A percentile compares a stretch with the other conserved stretches of the same genome.
Conservation (phyloP, 1,140 invertebrate species). For the Varroa destructor region DNA sequence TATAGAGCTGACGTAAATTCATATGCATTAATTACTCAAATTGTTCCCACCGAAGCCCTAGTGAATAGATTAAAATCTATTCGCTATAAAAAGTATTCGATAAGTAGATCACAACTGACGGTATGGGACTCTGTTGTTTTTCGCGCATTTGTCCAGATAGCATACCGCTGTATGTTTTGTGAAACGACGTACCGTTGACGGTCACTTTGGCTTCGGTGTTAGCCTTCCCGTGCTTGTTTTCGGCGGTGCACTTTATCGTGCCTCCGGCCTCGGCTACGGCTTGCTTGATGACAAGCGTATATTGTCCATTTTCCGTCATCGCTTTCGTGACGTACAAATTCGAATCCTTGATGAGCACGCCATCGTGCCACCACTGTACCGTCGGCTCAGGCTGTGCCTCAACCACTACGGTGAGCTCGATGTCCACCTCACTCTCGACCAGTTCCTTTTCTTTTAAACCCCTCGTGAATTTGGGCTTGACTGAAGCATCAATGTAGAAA, state of each 20-base stretch:
- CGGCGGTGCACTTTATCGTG: conserved; percentile 32
- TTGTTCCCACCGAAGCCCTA: too few relatives aligned
- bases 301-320: conserved; percentile 27
- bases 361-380: conserved; percentile 55
- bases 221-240: conserved; percentile 33
- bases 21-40: too few relatives aligned
- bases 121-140: background rate
- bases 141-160: background rate
- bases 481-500: conserved; percentile 19
- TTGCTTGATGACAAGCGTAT: conserved; percentile 33
- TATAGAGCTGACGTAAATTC: too few relatives aligned
- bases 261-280: conserved; percentile 33
- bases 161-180: background rate
- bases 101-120: too few relatives aligned
- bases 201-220: conserved; percentile 33
- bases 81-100: too few relatives aligned
- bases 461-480: conserved; percentile 39
- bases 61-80: too few relatives aligned
- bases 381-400: conserved; percentile 65
- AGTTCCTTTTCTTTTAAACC: conserved; percentile 53
- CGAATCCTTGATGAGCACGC: conserved; percentile 32
- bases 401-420: conserved; percentile 58
- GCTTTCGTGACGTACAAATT: conserved; percentile 12
- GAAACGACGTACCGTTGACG: conserved; percentile 31
- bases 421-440: conserved; percentile 62